Base-by-base conservation (phyloP, 1,140 invertebrate species). In the Diorhabda sublineata region DNA sequence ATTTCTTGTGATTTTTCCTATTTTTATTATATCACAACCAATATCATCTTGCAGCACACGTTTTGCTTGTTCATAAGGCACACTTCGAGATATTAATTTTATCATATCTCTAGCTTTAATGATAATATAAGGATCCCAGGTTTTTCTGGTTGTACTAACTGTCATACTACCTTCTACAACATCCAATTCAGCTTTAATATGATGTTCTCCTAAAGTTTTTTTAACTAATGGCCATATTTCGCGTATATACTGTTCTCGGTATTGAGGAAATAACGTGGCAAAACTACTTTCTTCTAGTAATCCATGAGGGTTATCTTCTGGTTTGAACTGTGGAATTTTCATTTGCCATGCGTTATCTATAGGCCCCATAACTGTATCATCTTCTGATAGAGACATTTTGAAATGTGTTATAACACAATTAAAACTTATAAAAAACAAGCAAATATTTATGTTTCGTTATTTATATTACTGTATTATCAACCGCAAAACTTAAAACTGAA, bases 41-140 rank as follows among this genome's bases (percentile, higher is more conserved):
- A 94, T 87, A 63, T 98, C 94, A 84, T 99, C 98, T 74, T 96
- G 87, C 26, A 96, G 79, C 2, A 95, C 91, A 78, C 88, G 83
- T 5, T 89, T 84, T 2, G 95, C 96, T 82, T 99, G 97, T 82
- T 99, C 97, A 78, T 92, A 96, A 0, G 98, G 97, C 9, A 99
- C 97, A 82, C 96, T 98, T 75, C 98, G 84, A 2, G 97, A 94
- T 68, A 99, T 80, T 3, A 99, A 83, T 81, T 98, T 98, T 68
- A 99, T 94, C 82, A 99, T 87, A 81, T 99, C 98, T 71, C 97
- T 86, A 5, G 96, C 95, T 84, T 99, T 99, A 5, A 99, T 87
- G 59, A 99, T 95, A 58, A 98, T 94, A 73, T 94, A 99, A 0
- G 98, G 98, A 86, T 99, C 98, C 95, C 95, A 99, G 2, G 97